A percentile compares a stretch with the other conserved stretches of the same genome.
phyloP scores from a whole-genome alignment of 2,888 invertebrate species.

The Heliconius ethilla region DNA sequence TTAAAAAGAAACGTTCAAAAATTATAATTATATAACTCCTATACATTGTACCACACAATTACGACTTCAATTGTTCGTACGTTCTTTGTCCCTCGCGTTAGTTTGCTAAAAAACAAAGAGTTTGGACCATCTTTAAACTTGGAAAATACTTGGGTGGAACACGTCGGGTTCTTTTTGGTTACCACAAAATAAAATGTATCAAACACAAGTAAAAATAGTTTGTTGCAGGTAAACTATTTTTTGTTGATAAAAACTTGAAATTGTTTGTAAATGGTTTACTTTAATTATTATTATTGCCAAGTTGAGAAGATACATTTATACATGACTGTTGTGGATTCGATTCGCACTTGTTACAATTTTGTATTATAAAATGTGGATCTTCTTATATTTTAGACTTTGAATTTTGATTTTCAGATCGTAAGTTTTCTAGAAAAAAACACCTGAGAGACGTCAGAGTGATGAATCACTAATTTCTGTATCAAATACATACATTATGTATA shows the following conservation, averaged over 20 bases:
- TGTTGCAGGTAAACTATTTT: not conserved
- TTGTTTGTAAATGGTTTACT: not conserved
- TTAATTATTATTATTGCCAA: no score
- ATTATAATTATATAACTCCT: conserved; percentile 15
- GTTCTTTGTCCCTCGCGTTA: conserved; percentile 64
- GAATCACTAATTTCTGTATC: no score
- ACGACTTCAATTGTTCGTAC: conserved; percentile 61
- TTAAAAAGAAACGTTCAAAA: not conserved
- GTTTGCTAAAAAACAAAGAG: conserved; percentile 57
- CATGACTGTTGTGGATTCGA: no score
- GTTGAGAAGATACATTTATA: no score
- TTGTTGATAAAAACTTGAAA: not conserved
- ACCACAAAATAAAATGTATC: conserved; percentile 17
- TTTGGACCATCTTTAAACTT: conserved; percentile 53
- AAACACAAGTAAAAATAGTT: conserved; percentile 7
- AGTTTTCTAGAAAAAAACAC: no score
- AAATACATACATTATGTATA: not conserved
- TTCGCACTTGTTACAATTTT: no score
- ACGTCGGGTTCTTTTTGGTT: conserved; percentile 13
- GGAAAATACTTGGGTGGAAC: conserved; percentile 35
- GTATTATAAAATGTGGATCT: no score
- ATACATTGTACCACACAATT: conserved; percentile 46
- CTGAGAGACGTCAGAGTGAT: no score
- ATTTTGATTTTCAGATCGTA: no score
- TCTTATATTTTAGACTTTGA: no score